phyloP scores from a whole-genome alignment of 2,888 invertebrate species.

The Cataglyphis rosenhaueri region DNA sequence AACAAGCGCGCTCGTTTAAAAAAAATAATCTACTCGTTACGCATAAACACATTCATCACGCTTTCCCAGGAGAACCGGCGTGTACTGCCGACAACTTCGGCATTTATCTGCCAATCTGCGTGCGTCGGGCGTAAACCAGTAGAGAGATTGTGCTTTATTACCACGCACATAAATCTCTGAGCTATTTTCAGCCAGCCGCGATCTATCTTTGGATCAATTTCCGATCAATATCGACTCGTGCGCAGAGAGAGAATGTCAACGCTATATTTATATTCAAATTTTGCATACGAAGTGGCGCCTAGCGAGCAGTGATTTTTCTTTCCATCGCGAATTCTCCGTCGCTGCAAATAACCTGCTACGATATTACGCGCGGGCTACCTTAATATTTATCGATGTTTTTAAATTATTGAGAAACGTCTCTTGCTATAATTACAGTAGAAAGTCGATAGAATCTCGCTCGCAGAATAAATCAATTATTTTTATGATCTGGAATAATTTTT shows the following conservation, averaged over 20 bases:
- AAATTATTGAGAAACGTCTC: constrained; percentile 34
- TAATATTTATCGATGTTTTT: constrained; percentile 24
- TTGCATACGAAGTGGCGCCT: constrained; percentile 39
- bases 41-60: constrained; percentile 49
- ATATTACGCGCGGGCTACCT: neutral
- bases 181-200: constrained; percentile 38
- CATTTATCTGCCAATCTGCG: constrained; percentile 39
- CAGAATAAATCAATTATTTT: neutral
- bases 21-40: constrained; percentile 1
- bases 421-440: neutral
- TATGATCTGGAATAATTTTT: neutral
- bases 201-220: constrained; percentile 51
- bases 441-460: neutral
- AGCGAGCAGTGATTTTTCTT: constrained; percentile 16
- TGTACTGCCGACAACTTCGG: constrained; percentile 24
- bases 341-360: neutral
- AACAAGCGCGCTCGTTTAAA: neutral
- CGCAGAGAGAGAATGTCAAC: constrained; percentile 2
- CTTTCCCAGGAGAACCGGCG: constrained; percentile 40
- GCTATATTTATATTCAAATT: constrained; percentile 40
- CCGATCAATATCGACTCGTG: constrained; percentile 39
- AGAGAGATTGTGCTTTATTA: constrained; percentile 45
- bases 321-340: neutral
- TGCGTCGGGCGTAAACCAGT: constrained; percentile 40
- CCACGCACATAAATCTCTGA: constrained; percentile 43